Percentiles rank a stretch among this genome's conserved stretches.
These are phyloP conservation scores for Crotalus tigris DNA, from an alignment of 2,113 vertebrate species.

Conservation along the genomic window DNA sequence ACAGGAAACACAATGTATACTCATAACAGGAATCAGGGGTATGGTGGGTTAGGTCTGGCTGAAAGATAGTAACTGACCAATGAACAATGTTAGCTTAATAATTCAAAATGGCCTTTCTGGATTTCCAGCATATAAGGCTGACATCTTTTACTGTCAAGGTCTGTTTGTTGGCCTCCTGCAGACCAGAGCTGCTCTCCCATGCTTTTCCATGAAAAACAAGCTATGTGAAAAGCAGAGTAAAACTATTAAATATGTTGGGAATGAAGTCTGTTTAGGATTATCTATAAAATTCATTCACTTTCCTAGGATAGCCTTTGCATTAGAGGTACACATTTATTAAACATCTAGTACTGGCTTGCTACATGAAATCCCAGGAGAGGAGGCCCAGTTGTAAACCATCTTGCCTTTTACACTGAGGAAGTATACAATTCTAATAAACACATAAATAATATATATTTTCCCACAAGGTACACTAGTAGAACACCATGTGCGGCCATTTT, in stretches of 20 bases:
- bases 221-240: neutral
- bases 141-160: neutral
- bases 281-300: neutral
- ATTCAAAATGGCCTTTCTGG: neutral
- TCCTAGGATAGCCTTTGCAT: neutral
- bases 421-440: neutral
- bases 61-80: neutral
- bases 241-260: neutral
- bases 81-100: neutral
- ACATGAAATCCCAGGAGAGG: neutral
- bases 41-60: neutral
- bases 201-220: neutral
- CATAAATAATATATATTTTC: neutral
- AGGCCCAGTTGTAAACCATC: neutral
- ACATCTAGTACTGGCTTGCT: neutral
- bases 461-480: neutral
- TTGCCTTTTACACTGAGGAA: neutral
- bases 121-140: neutral
- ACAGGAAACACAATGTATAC: neutral
- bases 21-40: neutral
- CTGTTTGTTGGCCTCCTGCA: neutral
- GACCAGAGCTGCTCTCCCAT: neutral
- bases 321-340: neutral
- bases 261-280: neutral
- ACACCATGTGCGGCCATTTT: neutral